A percentile compares a stretch with the other conserved stretches of the same genome.
These are phyloP conservation scores for Dorcus parallelipipedus DNA, from an alignment of 2,888 invertebrate genomes.

Conservation along the genomic window DNA sequence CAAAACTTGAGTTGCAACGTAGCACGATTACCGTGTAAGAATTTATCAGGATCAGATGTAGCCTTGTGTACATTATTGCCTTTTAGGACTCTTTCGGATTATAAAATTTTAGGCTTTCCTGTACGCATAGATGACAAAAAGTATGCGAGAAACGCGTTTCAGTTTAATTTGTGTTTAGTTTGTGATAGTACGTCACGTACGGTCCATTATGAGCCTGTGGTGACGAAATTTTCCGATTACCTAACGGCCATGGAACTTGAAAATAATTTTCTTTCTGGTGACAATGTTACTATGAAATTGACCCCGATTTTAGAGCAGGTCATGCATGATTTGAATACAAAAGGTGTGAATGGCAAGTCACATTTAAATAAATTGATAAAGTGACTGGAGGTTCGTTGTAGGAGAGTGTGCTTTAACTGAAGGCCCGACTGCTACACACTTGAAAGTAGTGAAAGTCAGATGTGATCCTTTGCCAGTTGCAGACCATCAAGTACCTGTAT, in stretches of 20 bases:
- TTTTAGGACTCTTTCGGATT: constrained; percentile 65
- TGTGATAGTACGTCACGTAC: constrained; percentile 87
- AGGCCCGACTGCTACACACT: constrained; percentile 82
- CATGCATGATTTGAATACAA: constrained; percentile 75
- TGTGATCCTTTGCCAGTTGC: constrained; percentile 77
- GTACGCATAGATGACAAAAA: constrained; percentile 84
- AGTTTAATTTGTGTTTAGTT: constrained; percentile 93
- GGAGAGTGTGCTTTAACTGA: constrained; percentile 57
- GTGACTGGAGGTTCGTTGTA: constrained; percentile 13
- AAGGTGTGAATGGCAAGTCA: constrained; percentile 37
- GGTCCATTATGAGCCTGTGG: constrained; percentile 90
- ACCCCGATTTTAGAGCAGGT: constrained; percentile 76
- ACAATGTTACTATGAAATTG: constrained; percentile 61
- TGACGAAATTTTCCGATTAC: constrained; percentile 91
- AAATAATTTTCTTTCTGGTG: constrained; percentile 75
- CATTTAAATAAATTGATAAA: neutral
- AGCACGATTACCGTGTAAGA: constrained; percentile 87
- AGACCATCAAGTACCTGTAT: constrained; percentile 89
- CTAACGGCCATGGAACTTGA: constrained; percentile 87
- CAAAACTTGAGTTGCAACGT: constrained; percentile 86
- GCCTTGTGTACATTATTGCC: neutral
- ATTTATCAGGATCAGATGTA: neutral
- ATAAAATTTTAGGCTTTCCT: constrained; percentile 91
- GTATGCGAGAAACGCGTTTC: constrained; percentile 90
- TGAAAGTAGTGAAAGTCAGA: constrained; percentile 81